Evolutionary conservation across 2,797 vertebrate genomes (phyloP), one percentile per base, ranked within the genome.

Genomic region (Alosa sapidissima): DNA sequence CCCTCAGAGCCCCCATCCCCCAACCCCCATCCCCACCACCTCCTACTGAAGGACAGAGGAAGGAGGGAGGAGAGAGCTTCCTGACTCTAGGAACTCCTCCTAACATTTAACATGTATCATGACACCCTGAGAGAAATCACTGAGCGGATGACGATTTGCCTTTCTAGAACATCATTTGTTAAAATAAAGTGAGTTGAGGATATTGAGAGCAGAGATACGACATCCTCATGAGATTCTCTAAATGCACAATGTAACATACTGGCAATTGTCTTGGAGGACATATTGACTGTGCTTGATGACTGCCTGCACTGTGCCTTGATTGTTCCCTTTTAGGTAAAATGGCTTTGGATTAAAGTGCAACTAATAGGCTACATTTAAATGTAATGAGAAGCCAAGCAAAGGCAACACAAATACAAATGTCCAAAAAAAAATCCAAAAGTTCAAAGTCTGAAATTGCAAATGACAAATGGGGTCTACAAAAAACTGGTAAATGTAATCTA

Each of bases 1-100:
- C 16, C 33, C 84, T 48, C 52, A 83, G 87, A 75, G 81, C 83
- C 62, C 83, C 0, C 45, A 78, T 51, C 72, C 19, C 19, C 72
- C 21, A 41, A 41, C 55, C 55, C 14, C 24, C 58, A 1, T 19
- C 55, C 2, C 21, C 11, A 33, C 72, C 28, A 13, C 65, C 33
- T 14, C 2, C 10, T 10, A 36, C 28, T 14, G 65, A 11, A 68
- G 62, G 65, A 72, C 65, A 72, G 65, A 13, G 33, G 65, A 28
- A 72, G 65, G 28, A 8, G 14, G 11, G 8, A 3, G 65, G 33
- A 33, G 60, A 65, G 60, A 58, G 36, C 68, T 16, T 75, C 33
- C 68, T 45, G 68, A 41, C 13, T 75, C 36, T 16, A 75, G 68
- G 13, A 75, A 75, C 33, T 41, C 68, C 4, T 19, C 14, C 36